Conservation (phyloP, 2,888 invertebrate genomes). For the Cerastoderma edule region DNA sequence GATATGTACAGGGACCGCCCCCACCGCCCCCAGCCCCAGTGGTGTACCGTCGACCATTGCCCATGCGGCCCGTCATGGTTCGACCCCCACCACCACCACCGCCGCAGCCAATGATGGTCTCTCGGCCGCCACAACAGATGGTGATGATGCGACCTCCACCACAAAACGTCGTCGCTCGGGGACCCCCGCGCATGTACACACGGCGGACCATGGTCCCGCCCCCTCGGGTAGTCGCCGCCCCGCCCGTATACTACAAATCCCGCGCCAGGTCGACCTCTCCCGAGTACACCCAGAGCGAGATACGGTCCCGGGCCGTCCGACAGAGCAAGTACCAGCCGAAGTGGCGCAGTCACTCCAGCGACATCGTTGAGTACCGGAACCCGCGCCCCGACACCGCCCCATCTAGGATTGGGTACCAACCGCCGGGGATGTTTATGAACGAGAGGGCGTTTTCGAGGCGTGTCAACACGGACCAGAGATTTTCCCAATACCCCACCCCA, state of each 20-base stretch:
- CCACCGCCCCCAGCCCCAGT: conserved; percentile 23
- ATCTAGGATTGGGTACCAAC: conserved; percentile 2
- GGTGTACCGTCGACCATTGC: conserved; percentile 8
- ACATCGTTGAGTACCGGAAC: conserved; percentile 31
- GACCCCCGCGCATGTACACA: conserved; percentile 38
- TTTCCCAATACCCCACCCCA: conserved; percentile 17
- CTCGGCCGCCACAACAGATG: conserved; percentile 25
- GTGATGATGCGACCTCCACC: neutral
- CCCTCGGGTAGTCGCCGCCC: conserved; percentile 22
- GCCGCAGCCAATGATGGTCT: neutral
- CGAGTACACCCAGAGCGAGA: conserved; percentile 29
- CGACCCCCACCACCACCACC: conserved; percentile 22
- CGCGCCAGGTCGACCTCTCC: conserved; percentile 54
- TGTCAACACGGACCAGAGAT: conserved; percentile 38
- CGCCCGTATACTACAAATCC: conserved; percentile 20
- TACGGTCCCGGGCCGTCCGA: neutral
- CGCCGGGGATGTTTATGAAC: conserved; percentile 32
- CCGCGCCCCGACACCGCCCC: conserved; percentile 31
- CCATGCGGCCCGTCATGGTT: conserved; percentile 7
- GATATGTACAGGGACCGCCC: neutral
- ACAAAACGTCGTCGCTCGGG: neutral
- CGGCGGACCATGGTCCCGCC: conserved; percentile 36
- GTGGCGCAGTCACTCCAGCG: conserved; percentile 43
- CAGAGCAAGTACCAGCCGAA: conserved; percentile 27
- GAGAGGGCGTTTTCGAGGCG: conserved; percentile 48